These are phyloP conservation scores for Tipula unca DNA, from an alignment of 2,888 invertebrate species.

Conservation along the genomic window DNA sequence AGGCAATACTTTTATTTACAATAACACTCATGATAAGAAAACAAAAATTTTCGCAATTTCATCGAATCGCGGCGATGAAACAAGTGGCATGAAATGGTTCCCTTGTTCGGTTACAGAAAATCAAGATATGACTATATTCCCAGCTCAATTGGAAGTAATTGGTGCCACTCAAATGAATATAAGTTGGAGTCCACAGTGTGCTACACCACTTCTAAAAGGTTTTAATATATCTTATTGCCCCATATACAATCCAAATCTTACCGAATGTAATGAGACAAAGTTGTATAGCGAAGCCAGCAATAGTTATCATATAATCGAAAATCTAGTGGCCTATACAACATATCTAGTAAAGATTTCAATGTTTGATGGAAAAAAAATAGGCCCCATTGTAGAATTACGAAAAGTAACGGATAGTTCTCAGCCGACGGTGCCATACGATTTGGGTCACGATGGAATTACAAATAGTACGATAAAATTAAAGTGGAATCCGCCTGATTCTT, in stretches of 20 bases:
- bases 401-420: constrained; percentile 32
- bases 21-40: constrained; percentile 47
- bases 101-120: constrained; percentile 43
- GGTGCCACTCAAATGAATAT: constrained; percentile 48
- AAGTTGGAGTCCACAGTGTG: constrained; percentile 66
- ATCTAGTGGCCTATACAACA: constrained; percentile 58
- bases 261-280: background rate
- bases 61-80: constrained; percentile 54
- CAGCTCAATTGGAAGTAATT: constrained; percentile 44
- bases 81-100: constrained; percentile 75
- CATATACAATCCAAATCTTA: background rate
- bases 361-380: constrained; percentile 43
- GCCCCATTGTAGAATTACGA: constrained; percentile 40
- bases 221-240: constrained; percentile 64
- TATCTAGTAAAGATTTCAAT: constrained; percentile 58
- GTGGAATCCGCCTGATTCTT: constrained; percentile 50
- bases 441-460: background rate
- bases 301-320: constrained; percentile 32
- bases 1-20: constrained; percentile 27
- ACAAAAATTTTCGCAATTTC: constrained; percentile 57
- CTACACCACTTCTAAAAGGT: constrained; percentile 57
- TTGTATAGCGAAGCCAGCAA: background rate
- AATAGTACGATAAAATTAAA: background rate
- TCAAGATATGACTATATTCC: constrained; percentile 46
- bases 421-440: background rate